Conservation (phyloP, 2,797 vertebrate species). For the Parauchenoglanis punctatus region DNA sequence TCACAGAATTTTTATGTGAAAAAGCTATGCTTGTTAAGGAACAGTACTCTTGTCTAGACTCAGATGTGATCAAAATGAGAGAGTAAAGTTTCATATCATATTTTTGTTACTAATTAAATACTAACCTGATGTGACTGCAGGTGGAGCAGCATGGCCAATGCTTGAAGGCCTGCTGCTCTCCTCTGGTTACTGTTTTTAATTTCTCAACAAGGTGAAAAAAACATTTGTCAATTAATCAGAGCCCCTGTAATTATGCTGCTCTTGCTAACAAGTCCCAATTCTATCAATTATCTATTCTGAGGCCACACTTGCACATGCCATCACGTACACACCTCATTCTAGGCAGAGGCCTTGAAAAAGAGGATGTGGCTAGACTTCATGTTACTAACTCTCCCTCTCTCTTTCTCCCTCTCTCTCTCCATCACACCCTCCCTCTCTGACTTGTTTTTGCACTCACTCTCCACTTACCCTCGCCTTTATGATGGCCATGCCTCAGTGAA, state of each 20-base stretch:
- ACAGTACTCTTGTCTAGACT: neutral
- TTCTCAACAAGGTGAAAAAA: slow-evolving; percentile 65
- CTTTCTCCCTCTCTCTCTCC: neutral
- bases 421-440: slow-evolving; percentile 18
- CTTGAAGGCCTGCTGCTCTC: slow-evolving; percentile 49
- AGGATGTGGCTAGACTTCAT: slow-evolving; percentile 24
- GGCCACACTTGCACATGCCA: slow-evolving; percentile 44
- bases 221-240: slow-evolving; percentile 68
- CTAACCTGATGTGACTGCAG: slow-evolving; percentile 48
- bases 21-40: neutral
- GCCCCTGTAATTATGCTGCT: slow-evolving; percentile 72
- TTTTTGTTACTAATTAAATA: neutral
- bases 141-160: slow-evolving; percentile 54
- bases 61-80: neutral
- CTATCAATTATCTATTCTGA: slow-evolving; percentile 78
- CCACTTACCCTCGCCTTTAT: slow-evolving; percentile 5
- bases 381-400: neutral
- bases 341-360: slow-evolving; percentile 50
- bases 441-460: slow-evolving; percentile 16
- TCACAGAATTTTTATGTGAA: neutral
- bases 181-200: slow-evolving; percentile 62
- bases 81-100: neutral
- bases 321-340: slow-evolving; percentile 2
- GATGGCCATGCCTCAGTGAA: slow-evolving; percentile 42
- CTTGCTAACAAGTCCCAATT: slow-evolving; percentile 75